Percentiles rank a stretch among this genome's conserved stretches.
Evolutionary conservation across 2,113 vertebrate genomes (phyloP).

Genomic region (Dicaeum eximium): DNA sequence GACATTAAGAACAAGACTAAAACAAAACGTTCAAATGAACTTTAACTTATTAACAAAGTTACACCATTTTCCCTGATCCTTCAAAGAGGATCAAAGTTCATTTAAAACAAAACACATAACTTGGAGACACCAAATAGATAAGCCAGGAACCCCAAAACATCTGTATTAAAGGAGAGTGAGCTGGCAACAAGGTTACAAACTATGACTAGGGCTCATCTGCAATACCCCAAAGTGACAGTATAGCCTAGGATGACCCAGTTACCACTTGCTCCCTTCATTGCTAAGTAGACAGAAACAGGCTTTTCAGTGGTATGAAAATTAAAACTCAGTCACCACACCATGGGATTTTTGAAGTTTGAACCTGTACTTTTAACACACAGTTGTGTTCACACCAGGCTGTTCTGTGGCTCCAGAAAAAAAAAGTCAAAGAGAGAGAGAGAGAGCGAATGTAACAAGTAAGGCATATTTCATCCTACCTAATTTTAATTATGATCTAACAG

Average conservation of each 20-base stretch:
- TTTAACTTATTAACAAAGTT: not conserved
- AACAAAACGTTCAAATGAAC: not conserved
- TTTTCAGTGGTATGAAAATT: not conserved
- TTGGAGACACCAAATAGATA: not conserved
- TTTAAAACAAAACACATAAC: not conserved
- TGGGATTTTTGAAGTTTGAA: not conserved
- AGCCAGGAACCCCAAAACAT: not conserved
- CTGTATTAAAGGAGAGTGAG: not conserved
- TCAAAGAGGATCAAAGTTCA: not conserved
- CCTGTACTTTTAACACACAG: not conserved
- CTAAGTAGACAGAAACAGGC: not conserved
- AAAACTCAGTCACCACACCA: not conserved
- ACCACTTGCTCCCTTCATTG: not conserved
- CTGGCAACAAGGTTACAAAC: not conserved
- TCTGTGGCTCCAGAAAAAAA: not conserved
- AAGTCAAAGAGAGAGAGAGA: not conserved
- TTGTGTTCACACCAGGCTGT: not conserved
- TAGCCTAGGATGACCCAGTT: not conserved
- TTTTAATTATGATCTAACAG: not conserved
- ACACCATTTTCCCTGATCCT: not conserved
- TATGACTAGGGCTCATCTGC: not conserved
- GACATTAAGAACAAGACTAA: not conserved
- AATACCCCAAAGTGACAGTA: not conserved
- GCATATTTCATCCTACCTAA: not conserved
- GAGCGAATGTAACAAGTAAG: not conserved